Evolutionary conservation across 2,888 invertebrate species (phyloP).

Genomic region (Piscicola geometra): DNA sequence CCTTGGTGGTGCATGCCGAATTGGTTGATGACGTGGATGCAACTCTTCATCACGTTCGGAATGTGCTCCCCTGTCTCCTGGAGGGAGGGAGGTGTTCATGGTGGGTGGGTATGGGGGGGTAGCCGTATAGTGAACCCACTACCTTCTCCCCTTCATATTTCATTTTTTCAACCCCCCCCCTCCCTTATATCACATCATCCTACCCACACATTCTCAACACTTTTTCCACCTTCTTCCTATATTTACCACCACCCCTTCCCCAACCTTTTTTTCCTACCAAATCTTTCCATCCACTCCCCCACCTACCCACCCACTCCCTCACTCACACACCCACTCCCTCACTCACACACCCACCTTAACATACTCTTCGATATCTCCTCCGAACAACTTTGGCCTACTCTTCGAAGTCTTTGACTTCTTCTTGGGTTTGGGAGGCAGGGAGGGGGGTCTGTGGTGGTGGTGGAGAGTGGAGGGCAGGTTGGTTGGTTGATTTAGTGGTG

Average conservation of each 20-base stretch:
- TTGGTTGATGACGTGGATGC: slow-evolving; percentile 82
- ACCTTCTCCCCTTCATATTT: too few relatives aligned
- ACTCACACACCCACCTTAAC: slow-evolving; percentile 61
- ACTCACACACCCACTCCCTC: neutral
- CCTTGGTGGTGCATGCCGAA: slow-evolving; percentile 94
- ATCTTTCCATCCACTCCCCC: neutral
- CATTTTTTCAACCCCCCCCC: too few relatives aligned
- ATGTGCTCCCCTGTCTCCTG: slow-evolving; percentile 74
- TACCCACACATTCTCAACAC: too few relatives aligned
- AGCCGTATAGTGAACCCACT: neutral
- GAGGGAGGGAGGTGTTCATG: slow-evolving; percentile 31
- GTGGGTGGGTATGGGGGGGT: neutral
- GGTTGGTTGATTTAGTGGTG: too few relatives aligned
- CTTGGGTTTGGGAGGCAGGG: slow-evolving; percentile 60
- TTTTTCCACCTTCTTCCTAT: too few relatives aligned
- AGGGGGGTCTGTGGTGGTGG: slow-evolving; percentile 48
- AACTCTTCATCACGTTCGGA: slow-evolving; percentile 80
- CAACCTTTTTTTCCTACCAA: too few relatives aligned
- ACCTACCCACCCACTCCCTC: neutral
- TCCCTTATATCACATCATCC: too few relatives aligned
- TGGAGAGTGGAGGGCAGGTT: too few relatives aligned
- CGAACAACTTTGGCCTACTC: slow-evolving; percentile 74
- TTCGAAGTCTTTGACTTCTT: slow-evolving; percentile 64
- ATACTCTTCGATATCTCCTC: slow-evolving; percentile 82
- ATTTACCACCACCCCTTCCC: too few relatives aligned